phyloP scores from a whole-genome alignment of 92 coral and sea anemone genomes.

The Phenganax marumi region DNA sequence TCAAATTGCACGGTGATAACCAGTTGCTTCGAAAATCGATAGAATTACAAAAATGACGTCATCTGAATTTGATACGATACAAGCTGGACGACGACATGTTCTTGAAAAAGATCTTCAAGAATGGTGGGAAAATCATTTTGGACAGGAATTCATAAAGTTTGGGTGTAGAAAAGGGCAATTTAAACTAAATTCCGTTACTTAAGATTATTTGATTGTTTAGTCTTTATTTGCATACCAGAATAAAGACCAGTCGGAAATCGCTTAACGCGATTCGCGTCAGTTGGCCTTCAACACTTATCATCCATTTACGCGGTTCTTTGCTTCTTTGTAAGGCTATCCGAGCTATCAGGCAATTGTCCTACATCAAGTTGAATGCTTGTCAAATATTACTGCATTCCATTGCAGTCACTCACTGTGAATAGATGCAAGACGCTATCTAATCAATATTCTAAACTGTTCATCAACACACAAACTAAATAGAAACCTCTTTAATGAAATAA shows the following conservation, averaged over 20 bases:
- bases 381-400: too few relatives aligned
- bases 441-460: too few relatives aligned
- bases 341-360: too few relatives aligned
- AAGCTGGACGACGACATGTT: too few relatives aligned
- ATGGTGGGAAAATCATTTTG: background rate
- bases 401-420: too few relatives aligned
- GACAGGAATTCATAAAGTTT: background rate
- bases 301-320: background rate
- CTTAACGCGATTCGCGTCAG: background rate
- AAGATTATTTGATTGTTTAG: background rate
- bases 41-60: too few relatives aligned
- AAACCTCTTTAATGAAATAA: conserved; percentile 3
- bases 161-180: background rate
- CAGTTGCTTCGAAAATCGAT: too few relatives aligned
- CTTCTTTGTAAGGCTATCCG: background rate
- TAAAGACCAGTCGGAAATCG: background rate
- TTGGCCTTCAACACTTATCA: background rate
- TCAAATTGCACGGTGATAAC: too few relatives aligned
- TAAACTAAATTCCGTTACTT: background rate
- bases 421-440: too few relatives aligned
- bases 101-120: background rate
- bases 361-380: too few relatives aligned
- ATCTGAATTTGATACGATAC: too few relatives aligned
- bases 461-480: too few relatives aligned
- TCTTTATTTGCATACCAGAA: background rate